A percentile compares a stretch with the other conserved stretches of the same genome.
phyloP scores from a whole-genome alignment of 2,888 invertebrate genomes.

The Sphecodes monilicornis region DNA sequence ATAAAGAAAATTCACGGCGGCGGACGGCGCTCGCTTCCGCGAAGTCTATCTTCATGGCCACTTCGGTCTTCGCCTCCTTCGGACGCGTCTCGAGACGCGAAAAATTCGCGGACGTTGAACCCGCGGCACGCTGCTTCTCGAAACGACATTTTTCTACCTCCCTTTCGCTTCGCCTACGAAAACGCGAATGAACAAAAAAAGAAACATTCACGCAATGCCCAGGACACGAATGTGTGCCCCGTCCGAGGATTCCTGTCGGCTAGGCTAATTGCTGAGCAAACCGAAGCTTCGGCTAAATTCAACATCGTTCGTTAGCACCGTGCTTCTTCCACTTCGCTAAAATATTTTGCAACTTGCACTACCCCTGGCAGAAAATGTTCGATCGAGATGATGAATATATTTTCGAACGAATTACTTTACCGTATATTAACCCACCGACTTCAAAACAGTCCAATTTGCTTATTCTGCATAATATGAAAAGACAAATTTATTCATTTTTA shows the following conservation, averaged over 20 bases:
- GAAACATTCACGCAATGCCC: background rate
- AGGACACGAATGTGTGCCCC: slow-evolving; percentile 46
- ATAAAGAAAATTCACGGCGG: slow-evolving; percentile 35
- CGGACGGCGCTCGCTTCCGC: slow-evolving; percentile 14
- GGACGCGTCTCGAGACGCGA: slow-evolving; percentile 72
- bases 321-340: background rate
- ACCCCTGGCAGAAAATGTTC: background rate
- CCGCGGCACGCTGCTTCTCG: slow-evolving; percentile 37
- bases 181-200: slow-evolving; percentile 25
- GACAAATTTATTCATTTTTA: too few species aligned
- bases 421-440: too few species aligned
- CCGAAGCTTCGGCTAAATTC: slow-evolving; percentile 44
- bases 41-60: slow-evolving; percentile 36
- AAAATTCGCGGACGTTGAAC: slow-evolving; percentile 75
- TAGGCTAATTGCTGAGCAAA: slow-evolving; percentile 77
- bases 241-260: slow-evolving; percentile 51
- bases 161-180: slow-evolving; percentile 20
- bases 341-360: background rate
- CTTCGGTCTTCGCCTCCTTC: slow-evolving; percentile 49
- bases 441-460: too few species aligned
- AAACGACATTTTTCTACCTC: slow-evolving; percentile 33
- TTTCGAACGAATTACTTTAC: background rate
- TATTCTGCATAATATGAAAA: too few species aligned
- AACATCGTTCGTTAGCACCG: slow-evolving; percentile 60
- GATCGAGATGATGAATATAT: background rate